Evolutionary conservation across 2,797 vertebrate genomes (phyloP), one percentile per base, ranked within the genome.

Genomic region (Atherinosoma microstoma): DNA sequence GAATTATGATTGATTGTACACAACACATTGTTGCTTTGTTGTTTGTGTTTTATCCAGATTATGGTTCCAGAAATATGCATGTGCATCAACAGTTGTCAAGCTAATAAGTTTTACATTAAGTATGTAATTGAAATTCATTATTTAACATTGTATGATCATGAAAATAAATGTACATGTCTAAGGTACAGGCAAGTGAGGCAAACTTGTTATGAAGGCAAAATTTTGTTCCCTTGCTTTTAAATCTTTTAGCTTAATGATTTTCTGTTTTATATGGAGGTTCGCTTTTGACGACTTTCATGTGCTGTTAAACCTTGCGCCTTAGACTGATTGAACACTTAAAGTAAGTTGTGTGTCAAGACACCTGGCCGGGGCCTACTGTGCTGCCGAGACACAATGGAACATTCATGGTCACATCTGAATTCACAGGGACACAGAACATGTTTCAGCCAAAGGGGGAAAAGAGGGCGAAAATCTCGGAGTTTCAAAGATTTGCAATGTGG

Each of bases 351-450:
- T 76, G 79, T 83, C 24, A 70, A 58, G 66, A 75, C 63, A 74
- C 67, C 61, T 62, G 84, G 56, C 74, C 68, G 82, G 45, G 77
- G 85, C 88, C 90, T 80, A 76, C 85, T 87, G 82, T 79, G 82
- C 76, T 67, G 81, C 78, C 1, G 32, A 78, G 65, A 85, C 79
- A 90, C 85, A 90, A 90, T 82, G 75, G 75, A 77, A 84, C 87
- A 83, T 90, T 92, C 85, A 86, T 84, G 68, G 69, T 82, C 82
- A 71, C 87, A 85, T 87, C 82, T 82, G 77, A 88, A 85, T 70
- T 78, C 78, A 84, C 82, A 84, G 72, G 56, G 70, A 85, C 77
- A 79, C 75, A 59, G 71, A 75, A 66, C 47, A 60, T 16, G 10
- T 71, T 76, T 71, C 60, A 75, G 63, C 35, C 56, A 13, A 45